A percentile compares a stretch with the other conserved stretches of the same genome.
phyloP scores from a whole-genome alignment of 1,140 invertebrate genomes.

The Drosophila suzukii region DNA sequence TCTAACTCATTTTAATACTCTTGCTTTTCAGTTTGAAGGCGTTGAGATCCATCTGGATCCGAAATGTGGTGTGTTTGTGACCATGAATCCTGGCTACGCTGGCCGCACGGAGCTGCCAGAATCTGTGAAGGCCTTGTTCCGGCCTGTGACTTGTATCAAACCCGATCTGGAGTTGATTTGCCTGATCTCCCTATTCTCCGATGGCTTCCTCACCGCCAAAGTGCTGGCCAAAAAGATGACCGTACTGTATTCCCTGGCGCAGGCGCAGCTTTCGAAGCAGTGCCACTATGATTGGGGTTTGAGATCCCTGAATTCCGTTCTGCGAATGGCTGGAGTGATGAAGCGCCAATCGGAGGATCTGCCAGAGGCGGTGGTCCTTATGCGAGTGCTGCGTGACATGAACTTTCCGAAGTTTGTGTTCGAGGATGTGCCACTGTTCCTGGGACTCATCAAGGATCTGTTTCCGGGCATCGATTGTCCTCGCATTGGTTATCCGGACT shows the following conservation, averaged over 20 bases:
- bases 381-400: conserved; percentile 95
- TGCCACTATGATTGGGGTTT: conserved; percentile 98
- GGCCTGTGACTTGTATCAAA: conserved; percentile 95
- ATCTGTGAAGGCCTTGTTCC: conserved; percentile 95
- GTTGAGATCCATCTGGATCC: conserved; percentile 92
- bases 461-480: conserved; percentile 96
- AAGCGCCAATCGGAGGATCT: conserved; percentile 91
- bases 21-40: conserved; percentile 90
- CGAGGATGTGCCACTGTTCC: conserved; percentile 95
- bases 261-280: conserved; percentile 95
- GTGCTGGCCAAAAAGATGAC: conserved; percentile 97
- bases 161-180: conserved; percentile 96
- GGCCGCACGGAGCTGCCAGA: conserved; percentile 95
- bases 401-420: conserved; percentile 96
- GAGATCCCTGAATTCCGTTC: conserved; percentile 93
- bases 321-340: conserved; percentile 95
- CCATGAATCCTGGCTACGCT: conserved; percentile 97
- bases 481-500: conserved; percentile 92
- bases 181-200: conserved; percentile 95
- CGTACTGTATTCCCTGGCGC: conserved; percentile 92
- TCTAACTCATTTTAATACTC: neutral
- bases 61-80: conserved; percentile 96
- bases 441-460: conserved; percentile 94
- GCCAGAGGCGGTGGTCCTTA: conserved; percentile 93
- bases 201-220: conserved; percentile 94